Conservation (phyloP, 30 jellyfish, hydroid and myxozoan genomes). For the Hydractinia echinata region DNA sequence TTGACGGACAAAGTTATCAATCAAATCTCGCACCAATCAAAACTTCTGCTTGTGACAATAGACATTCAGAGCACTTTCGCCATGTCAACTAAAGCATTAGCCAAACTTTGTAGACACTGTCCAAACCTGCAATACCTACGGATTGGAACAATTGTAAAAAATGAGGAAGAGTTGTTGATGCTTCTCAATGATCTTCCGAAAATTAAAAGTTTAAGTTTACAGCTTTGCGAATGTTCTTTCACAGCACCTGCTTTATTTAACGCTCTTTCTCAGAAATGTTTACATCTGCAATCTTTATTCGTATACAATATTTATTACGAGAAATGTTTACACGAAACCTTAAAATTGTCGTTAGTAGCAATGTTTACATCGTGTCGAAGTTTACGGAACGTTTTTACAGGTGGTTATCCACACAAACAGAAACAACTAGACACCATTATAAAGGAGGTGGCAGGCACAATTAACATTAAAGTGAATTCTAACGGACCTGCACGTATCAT, state of each 20-base stretch:
- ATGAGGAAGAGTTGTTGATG: neutral
- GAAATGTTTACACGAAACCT: neutral
- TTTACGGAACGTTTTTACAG: conserved; percentile 1
- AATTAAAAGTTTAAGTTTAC: conserved; percentile 9
- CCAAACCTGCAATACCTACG: neutral
- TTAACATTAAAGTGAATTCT: neutral
- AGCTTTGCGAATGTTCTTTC: neutral
- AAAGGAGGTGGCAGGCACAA: neutral
- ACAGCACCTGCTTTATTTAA: neutral
- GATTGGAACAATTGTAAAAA: conserved; percentile 16
- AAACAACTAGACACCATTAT: neutral
- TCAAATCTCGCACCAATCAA: neutral
- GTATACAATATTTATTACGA: conserved; percentile 5
- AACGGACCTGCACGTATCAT: conserved; percentile 16
- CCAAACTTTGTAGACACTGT: neutral
- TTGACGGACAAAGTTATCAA: conserved; percentile 14
- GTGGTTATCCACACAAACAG: conserved; percentile 26
- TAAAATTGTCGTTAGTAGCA: neutral
- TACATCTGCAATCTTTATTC: conserved; percentile 1
- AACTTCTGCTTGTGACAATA: neutral
- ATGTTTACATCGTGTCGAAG: neutral
- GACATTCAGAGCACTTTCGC: conserved; percentile 29
- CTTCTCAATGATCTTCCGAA: neutral
- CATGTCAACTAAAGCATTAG: conserved; percentile 7
- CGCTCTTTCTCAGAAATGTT: neutral